These are phyloP conservation scores for Micromys minutus DNA, from an alignment of 2,113 vertebrate genomes.

Conservation along the genomic window DNA sequence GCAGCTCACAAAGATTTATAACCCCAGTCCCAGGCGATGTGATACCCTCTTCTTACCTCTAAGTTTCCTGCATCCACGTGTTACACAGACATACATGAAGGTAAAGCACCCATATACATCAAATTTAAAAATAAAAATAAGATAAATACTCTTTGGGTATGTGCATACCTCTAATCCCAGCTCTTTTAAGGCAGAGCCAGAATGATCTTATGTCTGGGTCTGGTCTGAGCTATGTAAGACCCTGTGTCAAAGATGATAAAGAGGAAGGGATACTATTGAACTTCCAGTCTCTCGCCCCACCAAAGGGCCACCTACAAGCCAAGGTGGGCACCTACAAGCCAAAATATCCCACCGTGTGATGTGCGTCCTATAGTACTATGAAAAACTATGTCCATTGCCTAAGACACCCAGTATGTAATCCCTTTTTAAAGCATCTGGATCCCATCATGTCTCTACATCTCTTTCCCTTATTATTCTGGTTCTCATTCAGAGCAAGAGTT, in stretches of 20 bases:
- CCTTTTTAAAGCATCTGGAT: neutral
- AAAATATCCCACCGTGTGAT: no score
- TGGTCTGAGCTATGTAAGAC: neutral
- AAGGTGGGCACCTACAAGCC: neutral
- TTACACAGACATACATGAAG: neutral
- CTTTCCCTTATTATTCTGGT: neutral
- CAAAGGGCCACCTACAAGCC: neutral
- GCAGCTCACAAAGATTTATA: neutral
- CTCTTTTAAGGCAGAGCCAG: neutral
- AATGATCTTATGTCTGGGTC: neutral
- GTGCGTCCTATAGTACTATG: neutral
- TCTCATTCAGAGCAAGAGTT: neutral
- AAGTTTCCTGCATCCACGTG: neutral
- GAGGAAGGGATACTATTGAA: neutral
- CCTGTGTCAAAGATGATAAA: neutral
- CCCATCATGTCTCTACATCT: neutral
- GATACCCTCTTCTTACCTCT: neutral
- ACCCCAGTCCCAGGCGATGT: neutral
- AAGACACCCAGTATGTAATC: neutral
- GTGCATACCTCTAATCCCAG: neutral
- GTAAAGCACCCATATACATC: neutral
- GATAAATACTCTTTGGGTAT: neutral
- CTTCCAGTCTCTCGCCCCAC: neutral
- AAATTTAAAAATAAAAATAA: neutral
- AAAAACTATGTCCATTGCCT: neutral